phyloP scores from a whole-genome alignment of 92 coral and sea anemone genomes.

The Chrysogorgia sp. region DNA sequence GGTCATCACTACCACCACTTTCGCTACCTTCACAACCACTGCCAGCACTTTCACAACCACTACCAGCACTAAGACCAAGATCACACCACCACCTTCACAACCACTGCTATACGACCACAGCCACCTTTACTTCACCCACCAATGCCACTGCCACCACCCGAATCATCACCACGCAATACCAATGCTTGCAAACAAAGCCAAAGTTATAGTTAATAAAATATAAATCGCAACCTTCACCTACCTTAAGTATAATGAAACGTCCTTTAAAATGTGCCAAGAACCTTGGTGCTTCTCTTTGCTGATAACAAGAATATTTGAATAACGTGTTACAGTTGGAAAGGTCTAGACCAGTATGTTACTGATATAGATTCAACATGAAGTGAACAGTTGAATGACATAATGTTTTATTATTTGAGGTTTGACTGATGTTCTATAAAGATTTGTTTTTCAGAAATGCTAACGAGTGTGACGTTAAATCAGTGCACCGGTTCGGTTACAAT shows the following conservation, averaged over 20 bases:
- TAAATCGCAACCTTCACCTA: slow-evolving; percentile 11
- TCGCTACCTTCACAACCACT: background rate
- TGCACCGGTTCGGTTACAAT: no score
- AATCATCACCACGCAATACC: slow-evolving; percentile 4
- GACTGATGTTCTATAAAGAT: no score
- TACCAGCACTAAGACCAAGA: background rate
- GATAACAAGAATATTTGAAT: slow-evolving; percentile 11
- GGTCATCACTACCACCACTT: background rate
- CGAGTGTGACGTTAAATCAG: no score
- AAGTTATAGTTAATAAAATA: no score
- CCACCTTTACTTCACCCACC: background rate
- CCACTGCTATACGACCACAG: slow-evolving; percentile 3
- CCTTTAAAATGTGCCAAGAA: slow-evolving; percentile 98
- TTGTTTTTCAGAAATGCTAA: no score
- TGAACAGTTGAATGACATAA: no score
- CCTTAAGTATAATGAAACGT: slow-evolving; percentile 95
- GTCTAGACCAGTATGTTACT: no score
- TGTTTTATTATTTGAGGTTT: no score
- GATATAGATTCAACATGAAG: no score
- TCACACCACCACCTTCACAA: background rate
- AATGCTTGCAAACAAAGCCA: no score
- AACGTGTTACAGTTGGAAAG: no score
- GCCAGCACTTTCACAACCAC: background rate
- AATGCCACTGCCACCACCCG: background rate
- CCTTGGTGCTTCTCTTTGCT: slow-evolving; percentile 99